phyloP scores from a whole-genome alignment of 64 coral and sea anemone genomes.

The Montipora capricornis region DNA sequence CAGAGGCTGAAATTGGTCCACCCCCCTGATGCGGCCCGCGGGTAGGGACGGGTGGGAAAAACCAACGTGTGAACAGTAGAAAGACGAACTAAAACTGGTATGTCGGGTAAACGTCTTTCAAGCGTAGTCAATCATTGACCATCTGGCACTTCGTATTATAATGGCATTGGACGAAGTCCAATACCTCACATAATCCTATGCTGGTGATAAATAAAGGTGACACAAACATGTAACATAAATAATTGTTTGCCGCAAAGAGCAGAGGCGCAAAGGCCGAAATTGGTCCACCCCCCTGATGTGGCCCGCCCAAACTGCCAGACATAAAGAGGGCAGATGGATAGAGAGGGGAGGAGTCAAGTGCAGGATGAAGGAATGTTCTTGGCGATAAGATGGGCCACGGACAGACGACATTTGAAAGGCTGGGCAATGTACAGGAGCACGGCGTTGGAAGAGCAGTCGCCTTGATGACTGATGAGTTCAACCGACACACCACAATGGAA shows the following conservation, averaged over 20 bases:
- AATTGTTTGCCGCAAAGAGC: constrained; percentile 36
- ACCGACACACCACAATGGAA: not conserved
- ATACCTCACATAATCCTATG: too few relatives aligned
- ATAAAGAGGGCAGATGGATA: not conserved
- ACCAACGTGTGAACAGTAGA: too few relatives aligned
- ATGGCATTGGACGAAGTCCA: too few relatives aligned
- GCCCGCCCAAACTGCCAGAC: constrained; percentile 40
- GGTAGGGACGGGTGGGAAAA: too few relatives aligned
- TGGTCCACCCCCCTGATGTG: not conserved
- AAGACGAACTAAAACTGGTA: too few relatives aligned
- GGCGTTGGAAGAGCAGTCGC: constrained; percentile 7
- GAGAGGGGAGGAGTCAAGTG: not conserved
- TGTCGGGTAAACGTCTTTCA: too few relatives aligned
- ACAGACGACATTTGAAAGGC: not conserved
- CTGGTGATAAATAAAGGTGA: too few relatives aligned
- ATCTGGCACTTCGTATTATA: too few relatives aligned
- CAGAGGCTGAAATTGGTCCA: too few relatives aligned
- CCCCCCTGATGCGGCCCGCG: too few relatives aligned
- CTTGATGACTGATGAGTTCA: constrained; percentile 6
- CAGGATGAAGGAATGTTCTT: not conserved
- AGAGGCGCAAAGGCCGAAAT: not conserved
- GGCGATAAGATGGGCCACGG: constrained; percentile 1
- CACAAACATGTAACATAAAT: too few relatives aligned
- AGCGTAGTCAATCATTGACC: too few relatives aligned
- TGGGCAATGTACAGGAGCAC: constrained; percentile 32